Evolutionary conservation across 1,140 invertebrate genomes (phyloP), one percentile per base, ranked within the genome.

Genomic region (Neotoxoptera formosana): DNA sequence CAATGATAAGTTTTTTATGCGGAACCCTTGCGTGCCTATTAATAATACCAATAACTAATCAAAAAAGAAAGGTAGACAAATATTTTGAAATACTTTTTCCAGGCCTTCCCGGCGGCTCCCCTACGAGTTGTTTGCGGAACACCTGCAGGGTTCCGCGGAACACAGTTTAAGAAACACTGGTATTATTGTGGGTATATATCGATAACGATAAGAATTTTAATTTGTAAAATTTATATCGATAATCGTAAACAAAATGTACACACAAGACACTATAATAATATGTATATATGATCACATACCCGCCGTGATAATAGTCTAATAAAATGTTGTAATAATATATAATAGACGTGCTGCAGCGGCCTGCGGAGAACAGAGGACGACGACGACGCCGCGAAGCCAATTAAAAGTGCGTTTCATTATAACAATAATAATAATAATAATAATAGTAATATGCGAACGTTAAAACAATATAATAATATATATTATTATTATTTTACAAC

Each of bases 351-450:
- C n/a, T 41, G 41, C 1, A 41, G 41, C 41, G 41, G 41, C 41
- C 41, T 41, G 21, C 23, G 30, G 23, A 34, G 36, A 60, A 90
- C 36, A 25, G 41, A 36, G n/a, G 25, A 34, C 21, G 34, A 56
- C 21, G 34, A 56, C 89, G 36, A 90, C 14, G 89, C 89, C 89
- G 41, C 89, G 36, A 90, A 25, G 89, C 89, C 89, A 90, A 90
- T 90, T 90, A 90, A 90, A 90, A 90, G 23, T 41, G 30, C 89
- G 25, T 90, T 67, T 90, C 89, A 45, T 90, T 67, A 90, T 45
- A 51, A 41, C 41, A 41, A 41, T 41, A 41, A 41, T 41, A 41
- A 41, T 41, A 41, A 41, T 41, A 41, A 41, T 41, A 41, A 41
- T 41, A 41, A 41, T n/a, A n/a, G n/a, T 41, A 41, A 47, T 47